These are phyloP conservation scores for Papilio machaon DNA, from an alignment of 1,140 invertebrate species.

Conservation along the genomic window DNA sequence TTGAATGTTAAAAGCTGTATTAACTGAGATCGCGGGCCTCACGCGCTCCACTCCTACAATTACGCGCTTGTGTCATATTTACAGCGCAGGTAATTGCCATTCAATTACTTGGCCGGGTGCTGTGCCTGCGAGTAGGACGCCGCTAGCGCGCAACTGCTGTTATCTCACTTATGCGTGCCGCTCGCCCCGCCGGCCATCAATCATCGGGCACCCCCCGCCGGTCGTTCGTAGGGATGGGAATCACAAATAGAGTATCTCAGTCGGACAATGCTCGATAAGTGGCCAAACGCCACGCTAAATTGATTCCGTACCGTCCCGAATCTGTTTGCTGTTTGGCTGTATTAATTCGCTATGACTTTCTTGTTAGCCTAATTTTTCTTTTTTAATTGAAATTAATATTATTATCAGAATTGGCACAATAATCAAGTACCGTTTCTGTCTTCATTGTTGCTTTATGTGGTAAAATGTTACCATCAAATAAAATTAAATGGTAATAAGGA, in stretches of 20 bases:
- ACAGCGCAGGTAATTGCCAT: constrained; percentile 81
- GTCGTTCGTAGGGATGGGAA: constrained; percentile 74
- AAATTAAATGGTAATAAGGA: not conserved
- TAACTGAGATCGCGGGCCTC: constrained; percentile 68
- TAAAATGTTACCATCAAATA: not conserved
- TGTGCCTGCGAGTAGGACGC: constrained; percentile 60
- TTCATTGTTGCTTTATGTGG: not conserved
- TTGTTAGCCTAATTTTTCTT: constrained; percentile 36
- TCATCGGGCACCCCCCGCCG: constrained; percentile 77
- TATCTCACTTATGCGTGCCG: constrained; percentile 53
- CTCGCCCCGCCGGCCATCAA: constrained; percentile 76
- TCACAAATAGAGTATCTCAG: constrained; percentile 68
- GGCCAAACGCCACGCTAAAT: constrained; percentile 75
- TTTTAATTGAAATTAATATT: not conserved
- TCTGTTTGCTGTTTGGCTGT: constrained; percentile 56
- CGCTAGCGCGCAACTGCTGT: constrained; percentile 42
- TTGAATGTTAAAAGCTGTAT: constrained; percentile 71
- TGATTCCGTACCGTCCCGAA: constrained; percentile 69
- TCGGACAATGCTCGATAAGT: constrained; percentile 77
- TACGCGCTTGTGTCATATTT: constrained; percentile 81
- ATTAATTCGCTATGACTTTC: constrained; percentile 54
- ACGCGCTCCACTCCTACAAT: constrained; percentile 78
- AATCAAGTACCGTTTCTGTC: not conserved
- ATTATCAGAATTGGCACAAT: not conserved
- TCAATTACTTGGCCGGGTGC: constrained; percentile 76